Evolutionary conservation across 2,113 vertebrate species (phyloP), one percentile per base, ranked within the genome.

Genomic region (Serinus canaria): DNA sequence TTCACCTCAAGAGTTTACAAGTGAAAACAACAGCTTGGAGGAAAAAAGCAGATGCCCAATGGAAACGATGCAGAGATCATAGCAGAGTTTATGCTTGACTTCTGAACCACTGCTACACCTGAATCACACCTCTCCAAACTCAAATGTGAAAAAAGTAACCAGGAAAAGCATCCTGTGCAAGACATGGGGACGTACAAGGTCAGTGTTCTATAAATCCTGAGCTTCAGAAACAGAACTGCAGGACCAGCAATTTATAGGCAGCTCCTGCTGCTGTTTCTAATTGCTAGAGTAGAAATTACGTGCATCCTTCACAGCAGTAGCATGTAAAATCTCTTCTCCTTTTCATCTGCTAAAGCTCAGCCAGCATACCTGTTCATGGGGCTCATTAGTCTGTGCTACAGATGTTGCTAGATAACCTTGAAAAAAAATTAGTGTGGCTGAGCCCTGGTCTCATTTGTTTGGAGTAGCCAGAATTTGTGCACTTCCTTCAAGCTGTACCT

Each of bases 341-440:
- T 81, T 93, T 93, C 79, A 80, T 77, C 72, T 85, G 82, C 82
- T 94, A 41, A 74, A 90, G 68, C 60, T 92, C 63, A 83, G 49
- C 76, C 74, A 69, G 50, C 44, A 20, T 52, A 84, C 68, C 56
- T 93, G 41, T 75, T 78, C 76, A 60, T 53, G 72, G 56, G 76
- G 76, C 73, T 96, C 73, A 78, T 72, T 60, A 92, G 22, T 28
- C 23, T 25, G 25, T 28, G 28, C 60, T 55, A 58, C 88, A 92
- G 85, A 88, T 64, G 56, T 37, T 79, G 64, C 62, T 31, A 78
- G 73, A 93, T 74, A 84, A 90, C 68, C 64, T 91, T 86, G 82
- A 50, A 63, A 86, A 80, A 53, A 50, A 20, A 31, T 22, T 6
- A 22, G 7, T 4, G 9, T 0, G 1, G n/a, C 49, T 89, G n/a